Evolutionary conservation across 2,888 invertebrate genomes (phyloP).

Genomic region (Odontocerum albicorne): DNA sequence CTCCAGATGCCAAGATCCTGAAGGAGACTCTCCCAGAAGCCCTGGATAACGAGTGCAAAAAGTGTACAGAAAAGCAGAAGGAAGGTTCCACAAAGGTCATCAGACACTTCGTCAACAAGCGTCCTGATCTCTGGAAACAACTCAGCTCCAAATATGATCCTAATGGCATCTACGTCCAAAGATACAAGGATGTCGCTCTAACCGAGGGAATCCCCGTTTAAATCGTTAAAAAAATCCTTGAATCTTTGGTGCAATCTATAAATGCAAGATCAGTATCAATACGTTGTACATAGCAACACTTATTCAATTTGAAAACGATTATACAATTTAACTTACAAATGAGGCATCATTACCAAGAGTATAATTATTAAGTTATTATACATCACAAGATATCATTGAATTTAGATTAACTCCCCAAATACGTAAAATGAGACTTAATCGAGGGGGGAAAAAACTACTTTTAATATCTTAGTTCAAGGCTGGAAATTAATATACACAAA

Average conservation of each 20-base stretch:
- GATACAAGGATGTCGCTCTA: slow-evolving; percentile 14
- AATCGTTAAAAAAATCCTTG: not conserved
- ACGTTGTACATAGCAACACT: no score
- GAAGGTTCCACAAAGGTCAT: slow-evolving; percentile 61
- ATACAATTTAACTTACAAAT: no score
- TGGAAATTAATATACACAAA: no score
- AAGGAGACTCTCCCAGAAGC: slow-evolving; percentile 70
- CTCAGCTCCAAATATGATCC: slow-evolving; percentile 71
- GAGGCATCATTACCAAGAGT: no score
- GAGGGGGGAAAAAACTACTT: no score
- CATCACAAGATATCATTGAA: no score
- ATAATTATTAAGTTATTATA: no score
- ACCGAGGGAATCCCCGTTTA: slow-evolving; percentile 10
- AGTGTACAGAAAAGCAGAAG: slow-evolving; percentile 65
- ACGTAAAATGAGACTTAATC: no score
- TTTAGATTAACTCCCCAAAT: no score
- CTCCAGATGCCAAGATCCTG: slow-evolving; percentile 65
- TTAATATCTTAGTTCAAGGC: no score
- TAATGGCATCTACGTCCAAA: slow-evolving; percentile 45
- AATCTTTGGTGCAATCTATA: not conserved
- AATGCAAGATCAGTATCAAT: no score
- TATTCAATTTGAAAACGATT: no score
- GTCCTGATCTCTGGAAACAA: slow-evolving; percentile 64
- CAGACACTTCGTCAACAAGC: slow-evolving; percentile 65
- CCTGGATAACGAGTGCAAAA: slow-evolving; percentile 63